phyloP scores from a whole-genome alignment of 2,797 vertebrate genomes.

The Heteromormyrus szaboi region DNA sequence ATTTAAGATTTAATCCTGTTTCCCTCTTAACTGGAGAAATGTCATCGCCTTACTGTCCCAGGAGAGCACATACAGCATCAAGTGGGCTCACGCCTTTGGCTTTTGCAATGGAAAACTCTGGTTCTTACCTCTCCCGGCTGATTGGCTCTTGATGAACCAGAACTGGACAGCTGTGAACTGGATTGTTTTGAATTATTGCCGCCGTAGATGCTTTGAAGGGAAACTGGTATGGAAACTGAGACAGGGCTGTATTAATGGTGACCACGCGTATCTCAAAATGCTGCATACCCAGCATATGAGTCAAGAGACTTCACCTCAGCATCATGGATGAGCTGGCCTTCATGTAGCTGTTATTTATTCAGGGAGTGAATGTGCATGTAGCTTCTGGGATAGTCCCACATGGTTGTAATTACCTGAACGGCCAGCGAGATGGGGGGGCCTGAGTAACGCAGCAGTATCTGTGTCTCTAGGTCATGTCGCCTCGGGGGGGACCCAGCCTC shows the following conservation, averaged over 20 bases:
- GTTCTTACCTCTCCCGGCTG: constrained; percentile 21
- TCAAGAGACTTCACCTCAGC: constrained; percentile 39
- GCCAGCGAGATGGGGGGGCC: neutral
- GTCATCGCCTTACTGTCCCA: neutral
- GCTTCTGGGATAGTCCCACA: neutral
- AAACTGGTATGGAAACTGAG: constrained; percentile 42
- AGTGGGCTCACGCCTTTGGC: constrained; percentile 33
- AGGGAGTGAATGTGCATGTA: neutral
- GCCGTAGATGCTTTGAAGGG: constrained; percentile 56
- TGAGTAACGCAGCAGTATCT: neutral
- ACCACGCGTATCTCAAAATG: constrained; percentile 23
- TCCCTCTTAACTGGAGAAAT: neutral
- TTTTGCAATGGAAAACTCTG: constrained; percentile 39
- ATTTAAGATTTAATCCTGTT: neutral
- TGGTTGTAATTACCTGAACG: constrained; percentile 3
- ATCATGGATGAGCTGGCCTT: constrained; percentile 2
- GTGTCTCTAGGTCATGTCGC: neutral
- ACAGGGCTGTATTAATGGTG: neutral
- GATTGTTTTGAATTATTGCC: constrained; percentile 50
- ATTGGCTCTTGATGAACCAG: constrained; percentile 34
- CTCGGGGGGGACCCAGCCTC: neutral
- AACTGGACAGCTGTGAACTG: constrained; percentile 45
- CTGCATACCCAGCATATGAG: constrained; percentile 56
- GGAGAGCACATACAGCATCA: constrained; percentile 27
- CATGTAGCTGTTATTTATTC: neutral